Percentiles rank a stretch among this genome's conserved stretches.
These are phyloP conservation scores for Chloropsis hardwickii DNA, from an alignment of 2,113 vertebrate genomes.

Conservation along the genomic window DNA sequence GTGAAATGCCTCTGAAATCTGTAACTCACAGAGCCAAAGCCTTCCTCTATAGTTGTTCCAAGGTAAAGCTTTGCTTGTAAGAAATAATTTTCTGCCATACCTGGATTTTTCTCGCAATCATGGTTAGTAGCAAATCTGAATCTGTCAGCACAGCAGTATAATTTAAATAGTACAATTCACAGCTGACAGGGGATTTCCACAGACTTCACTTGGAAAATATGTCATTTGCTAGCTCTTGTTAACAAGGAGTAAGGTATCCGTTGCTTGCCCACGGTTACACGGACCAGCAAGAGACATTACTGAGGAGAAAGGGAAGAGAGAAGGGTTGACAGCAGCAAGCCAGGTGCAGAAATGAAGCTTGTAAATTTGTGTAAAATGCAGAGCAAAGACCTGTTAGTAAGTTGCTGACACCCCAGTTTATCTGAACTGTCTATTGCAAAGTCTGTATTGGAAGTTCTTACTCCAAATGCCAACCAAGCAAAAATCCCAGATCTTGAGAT, in stretches of 20 bases:
- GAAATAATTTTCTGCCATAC: conserved; percentile 38
- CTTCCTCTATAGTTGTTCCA: conserved; percentile 32
- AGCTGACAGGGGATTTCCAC: conserved; percentile 66
- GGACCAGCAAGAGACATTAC: neutral
- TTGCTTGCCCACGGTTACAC: conserved; percentile 6
- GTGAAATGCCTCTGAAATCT: conserved; percentile 14
- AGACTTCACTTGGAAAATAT: conserved; percentile 56
- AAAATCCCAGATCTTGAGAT: neutral
- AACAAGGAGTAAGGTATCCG: conserved; percentile 43
- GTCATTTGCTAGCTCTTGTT: conserved; percentile 49
- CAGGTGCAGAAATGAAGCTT: conserved; percentile 5
- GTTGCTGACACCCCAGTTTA: neutral
- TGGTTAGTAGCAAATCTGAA: conserved; percentile 51
- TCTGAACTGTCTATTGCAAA: neutral
- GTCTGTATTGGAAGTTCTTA: neutral
- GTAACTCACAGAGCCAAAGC: neutral
- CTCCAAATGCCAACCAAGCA: neutral
- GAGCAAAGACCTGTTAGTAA: neutral
- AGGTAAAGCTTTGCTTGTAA: conserved; percentile 13
- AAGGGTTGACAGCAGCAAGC: neutral
- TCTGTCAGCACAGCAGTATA: conserved; percentile 61
- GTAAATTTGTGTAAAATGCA: neutral
- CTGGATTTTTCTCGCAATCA: conserved; percentile 37
- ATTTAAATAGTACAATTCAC: conserved; percentile 58
- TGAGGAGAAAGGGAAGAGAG: neutral